Percentiles rank a stretch among this genome's conserved stretches.
These are phyloP conservation scores for Myotis findleyi DNA, from an alignment of 2,797 vertebrate species.

Conservation along the genomic window DNA sequence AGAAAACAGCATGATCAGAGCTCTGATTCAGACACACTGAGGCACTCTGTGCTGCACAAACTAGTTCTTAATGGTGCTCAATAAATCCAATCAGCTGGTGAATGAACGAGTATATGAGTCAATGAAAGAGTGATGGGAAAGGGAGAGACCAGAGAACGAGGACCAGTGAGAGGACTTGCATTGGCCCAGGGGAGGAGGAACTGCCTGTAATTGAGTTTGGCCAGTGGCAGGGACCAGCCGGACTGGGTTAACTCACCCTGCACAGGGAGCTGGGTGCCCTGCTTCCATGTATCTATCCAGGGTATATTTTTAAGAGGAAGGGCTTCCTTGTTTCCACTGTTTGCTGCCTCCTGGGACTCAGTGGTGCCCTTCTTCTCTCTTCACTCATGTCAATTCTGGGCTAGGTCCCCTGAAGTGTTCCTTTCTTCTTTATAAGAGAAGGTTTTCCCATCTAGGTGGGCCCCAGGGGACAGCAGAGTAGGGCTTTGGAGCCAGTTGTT, in stretches of 20 bases:
- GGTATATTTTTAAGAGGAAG: neutral
- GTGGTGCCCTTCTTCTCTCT: neutral
- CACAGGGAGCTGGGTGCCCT: neutral
- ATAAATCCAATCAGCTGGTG: neutral
- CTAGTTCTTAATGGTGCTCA: slow-evolving; percentile 5
- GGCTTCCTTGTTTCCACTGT: neutral
- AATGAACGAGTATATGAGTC: neutral
- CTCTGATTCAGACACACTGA: neutral
- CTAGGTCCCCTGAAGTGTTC: neutral
- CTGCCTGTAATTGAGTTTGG: neutral
- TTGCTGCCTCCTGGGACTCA: slow-evolving; percentile 12
- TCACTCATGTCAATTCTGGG: neutral
- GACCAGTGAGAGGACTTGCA: neutral
- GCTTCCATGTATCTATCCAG: neutral
- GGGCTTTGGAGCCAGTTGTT: slow-evolving; percentile 40
- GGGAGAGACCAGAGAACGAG: neutral
- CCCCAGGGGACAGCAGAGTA: neutral
- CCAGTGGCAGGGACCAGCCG: neutral
- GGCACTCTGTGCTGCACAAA: neutral
- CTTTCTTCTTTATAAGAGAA: neutral
- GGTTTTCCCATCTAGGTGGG: neutral
- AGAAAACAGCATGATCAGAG: neutral
- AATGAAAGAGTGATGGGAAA: neutral
- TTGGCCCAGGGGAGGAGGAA: neutral
- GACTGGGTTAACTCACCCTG: neutral